phyloP scores from a whole-genome alignment of 2,888 invertebrate species.

The Hypomecis punctinalis region DNA sequence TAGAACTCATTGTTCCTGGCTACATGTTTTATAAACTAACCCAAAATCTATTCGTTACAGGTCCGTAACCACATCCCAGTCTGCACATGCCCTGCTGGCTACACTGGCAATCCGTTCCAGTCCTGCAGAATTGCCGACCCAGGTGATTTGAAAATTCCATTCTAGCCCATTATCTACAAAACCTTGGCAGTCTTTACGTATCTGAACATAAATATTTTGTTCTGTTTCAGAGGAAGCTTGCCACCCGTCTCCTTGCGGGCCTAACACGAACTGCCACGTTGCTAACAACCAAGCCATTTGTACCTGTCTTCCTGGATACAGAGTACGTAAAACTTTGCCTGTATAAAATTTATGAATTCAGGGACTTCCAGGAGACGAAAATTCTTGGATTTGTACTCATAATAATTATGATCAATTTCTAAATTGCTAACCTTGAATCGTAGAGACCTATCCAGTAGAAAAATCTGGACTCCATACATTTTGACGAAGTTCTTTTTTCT shows the following conservation, averaged over 20 bases:
- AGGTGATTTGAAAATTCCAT: slow-evolving; percentile 75
- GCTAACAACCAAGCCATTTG: slow-evolving; percentile 91
- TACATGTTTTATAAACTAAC: neutral
- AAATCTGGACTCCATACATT: no score
- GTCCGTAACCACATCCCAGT: slow-evolving; percentile 90
- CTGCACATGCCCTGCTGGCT: slow-evolving; percentile 91
- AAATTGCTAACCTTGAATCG: no score
- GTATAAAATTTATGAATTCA: no score
- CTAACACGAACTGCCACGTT: slow-evolving; percentile 92
- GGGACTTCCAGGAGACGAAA: no score
- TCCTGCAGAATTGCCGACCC: slow-evolving; percentile 90
- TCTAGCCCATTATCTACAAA: neutral
- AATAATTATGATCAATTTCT: no score
- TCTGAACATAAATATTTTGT: neutral
- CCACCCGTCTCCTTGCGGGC: slow-evolving; percentile 92
- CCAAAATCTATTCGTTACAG: slow-evolving; percentile 52
- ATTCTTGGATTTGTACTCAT: no score
- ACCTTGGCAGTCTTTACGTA: neutral
- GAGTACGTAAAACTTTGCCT: slow-evolving; percentile 61
- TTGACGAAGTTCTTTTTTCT: no score
- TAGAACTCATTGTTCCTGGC: no score
- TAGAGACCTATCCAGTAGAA: no score
- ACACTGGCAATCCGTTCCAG: slow-evolving; percentile 91
- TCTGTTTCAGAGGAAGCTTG: slow-evolving; percentile 90
- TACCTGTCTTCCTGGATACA: slow-evolving; percentile 90